Evolutionary conservation across 2,113 vertebrate species (phyloP), one percentile per base, ranked within the genome.

Genomic region (Gadus macrocephalus): DNA sequence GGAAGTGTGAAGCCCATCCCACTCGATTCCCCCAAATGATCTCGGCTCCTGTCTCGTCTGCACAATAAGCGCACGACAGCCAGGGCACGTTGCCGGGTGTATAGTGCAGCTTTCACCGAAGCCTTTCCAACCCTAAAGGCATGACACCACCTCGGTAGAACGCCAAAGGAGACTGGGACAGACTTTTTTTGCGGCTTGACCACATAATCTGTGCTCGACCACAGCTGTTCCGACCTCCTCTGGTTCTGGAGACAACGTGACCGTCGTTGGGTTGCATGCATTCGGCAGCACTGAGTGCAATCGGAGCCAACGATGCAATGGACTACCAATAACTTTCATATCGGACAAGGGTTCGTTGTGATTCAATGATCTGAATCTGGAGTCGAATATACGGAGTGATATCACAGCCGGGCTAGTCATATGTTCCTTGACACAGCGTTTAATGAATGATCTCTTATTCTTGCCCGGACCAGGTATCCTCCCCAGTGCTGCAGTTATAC

Each of bases 1-100:
- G 69, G 73, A 80, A 38, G 70, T 27, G 64, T 31, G 71, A 82
- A 87, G 86, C 88, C 86, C 85, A 87, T 76, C 86, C 88, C 85
- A 80, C 79, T 73, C 76, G 60, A 27, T 17, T 25, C 14, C 69
- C 71, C 74, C 62, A 73, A 86, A 84, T 71, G 53, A 68, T 35
- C 78, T 78, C 77, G 78, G 83, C 74, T 71, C 74, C 70, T 81
- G 76, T 12, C 42, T 49, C n/a, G n/a, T n/a, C 9, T 49, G 8
- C 42, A 49, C 42, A 49, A 49, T 9, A 49, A 49, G 42, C 8
- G 42, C 42, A 49, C 42, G 42, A 14, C 8, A 42, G 38, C 6
- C 6, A 11, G 42, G 42, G 42, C 42, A 14, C 42, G 42, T 9
- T 49, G 42, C 79, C 85, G 78, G 82, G 74, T 78, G 2, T 49